These are phyloP conservation scores for Lamellibrachia luymesi DNA, from an alignment of 1,140 invertebrate species.

Conservation along the genomic window DNA sequence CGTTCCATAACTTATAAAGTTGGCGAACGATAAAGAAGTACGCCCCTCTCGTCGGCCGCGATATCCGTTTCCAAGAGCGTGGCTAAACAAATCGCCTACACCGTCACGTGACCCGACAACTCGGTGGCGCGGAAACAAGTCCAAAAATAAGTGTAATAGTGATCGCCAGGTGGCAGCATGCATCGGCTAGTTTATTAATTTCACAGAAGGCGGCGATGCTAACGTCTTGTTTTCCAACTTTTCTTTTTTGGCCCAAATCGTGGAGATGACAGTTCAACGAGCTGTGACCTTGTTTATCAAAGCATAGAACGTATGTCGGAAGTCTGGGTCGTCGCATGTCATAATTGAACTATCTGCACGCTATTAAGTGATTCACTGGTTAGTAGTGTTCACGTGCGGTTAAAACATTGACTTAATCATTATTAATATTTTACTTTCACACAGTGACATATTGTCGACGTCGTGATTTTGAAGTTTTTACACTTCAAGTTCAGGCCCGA, in stretches of 20 bases:
- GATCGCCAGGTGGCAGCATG: not conserved
- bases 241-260: not conserved
- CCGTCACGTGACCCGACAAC: not conserved
- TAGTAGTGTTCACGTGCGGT: not conserved
- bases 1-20: not conserved
- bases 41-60: not conserved
- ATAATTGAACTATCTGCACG: not conserved
- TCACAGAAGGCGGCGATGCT: not conserved
- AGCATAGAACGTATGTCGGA: not conserved
- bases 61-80: not conserved
- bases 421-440: not conserved
- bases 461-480: not conserved
- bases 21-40: not conserved
- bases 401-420: not conserved
- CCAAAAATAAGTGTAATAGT: not conserved
- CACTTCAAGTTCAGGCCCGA: not conserved
- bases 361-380: not conserved
- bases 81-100: not conserved
- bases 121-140: not conserved
- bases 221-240: not conserved
- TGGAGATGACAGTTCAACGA: not conserved
- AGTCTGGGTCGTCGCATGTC: not conserved
- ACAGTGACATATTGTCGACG: not conserved
- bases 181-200: not conserved
- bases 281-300: not conserved